These are phyloP conservation scores for Eumeta japonica DNA, from an alignment of 1,140 invertebrate genomes.

Conservation along the genomic window DNA sequence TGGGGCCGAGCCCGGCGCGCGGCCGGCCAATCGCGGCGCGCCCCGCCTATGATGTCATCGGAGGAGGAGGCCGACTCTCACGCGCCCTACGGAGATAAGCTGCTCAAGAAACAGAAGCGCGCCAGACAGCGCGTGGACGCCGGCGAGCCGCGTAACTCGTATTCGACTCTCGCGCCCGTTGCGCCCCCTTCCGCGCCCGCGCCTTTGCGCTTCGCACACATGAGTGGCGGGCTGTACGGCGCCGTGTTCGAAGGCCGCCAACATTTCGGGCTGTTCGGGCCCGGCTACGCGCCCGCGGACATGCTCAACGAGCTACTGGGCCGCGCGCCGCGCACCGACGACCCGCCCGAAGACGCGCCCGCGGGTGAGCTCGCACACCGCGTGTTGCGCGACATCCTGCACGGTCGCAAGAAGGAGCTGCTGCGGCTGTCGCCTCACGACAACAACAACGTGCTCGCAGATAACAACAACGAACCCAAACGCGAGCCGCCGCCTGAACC, in stretches of 20 bases:
- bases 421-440: slow-evolving; percentile 64
- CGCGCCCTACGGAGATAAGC: slow-evolving; percentile 86
- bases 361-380: slow-evolving; percentile 74
- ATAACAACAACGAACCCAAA: slow-evolving; percentile 65
- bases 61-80: slow-evolving; percentile 88
- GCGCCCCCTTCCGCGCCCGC: no score
- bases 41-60: slow-evolving; percentile 89
- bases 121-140: slow-evolving; percentile 92
- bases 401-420: slow-evolving; percentile 76
- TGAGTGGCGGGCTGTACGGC: slow-evolving; percentile 79
- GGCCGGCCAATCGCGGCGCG: slow-evolving; percentile 65
- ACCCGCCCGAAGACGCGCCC: slow-evolving; percentile 53
- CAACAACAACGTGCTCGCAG: slow-evolving; percentile 56
- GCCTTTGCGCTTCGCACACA: slow-evolving; percentile 76
- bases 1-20: slow-evolving; percentile 53
- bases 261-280: slow-evolving; percentile 76
- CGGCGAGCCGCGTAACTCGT: slow-evolving; percentile 89
- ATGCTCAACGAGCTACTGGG: slow-evolving; percentile 82
- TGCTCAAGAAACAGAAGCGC: slow-evolving; percentile 86
- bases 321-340: slow-evolving; percentile 72
- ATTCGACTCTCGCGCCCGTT: slow-evolving; percentile 84
- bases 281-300: slow-evolving; percentile 76
- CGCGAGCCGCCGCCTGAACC: slow-evolving; percentile 60
- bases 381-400: slow-evolving; percentile 80
- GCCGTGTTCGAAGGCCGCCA: slow-evolving; percentile 73